Base-by-base conservation (phyloP, 1,140 invertebrate genomes). In the Lasioglossum baleicum region DNA sequence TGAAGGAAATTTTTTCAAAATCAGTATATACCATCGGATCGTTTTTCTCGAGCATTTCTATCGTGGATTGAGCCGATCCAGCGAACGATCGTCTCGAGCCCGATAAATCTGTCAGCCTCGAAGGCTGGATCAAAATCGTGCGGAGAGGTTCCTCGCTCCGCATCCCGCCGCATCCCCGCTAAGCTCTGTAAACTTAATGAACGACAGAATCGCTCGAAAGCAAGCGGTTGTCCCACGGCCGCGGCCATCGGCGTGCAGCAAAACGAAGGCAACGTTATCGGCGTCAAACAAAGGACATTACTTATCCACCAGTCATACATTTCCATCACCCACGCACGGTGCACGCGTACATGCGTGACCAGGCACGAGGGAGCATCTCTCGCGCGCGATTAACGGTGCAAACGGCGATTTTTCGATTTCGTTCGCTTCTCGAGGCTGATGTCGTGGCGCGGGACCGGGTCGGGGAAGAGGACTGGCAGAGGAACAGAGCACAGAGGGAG, bases 371-470 rank as follows among this genome's bases (percentile, higher is more conserved):
- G 72, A 75, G 65, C 58, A 67, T 64, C 83, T 64, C 83, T 70
- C 70, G 81, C 84, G 79, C 80, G 76, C 84, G 84, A 83, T 82
- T 86, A 86, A 86, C 84, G 84, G 84, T 86, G 77, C 78, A 35
- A 65, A 75, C 70, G 56, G 48, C 48, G 73, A 86, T 86, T 86
- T 86, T 86, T 86, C 80, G 80, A 85, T 82, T 84, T 63, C 69
- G 69, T 75, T 79, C 60, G 53, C 72, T 42, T 20, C 71, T 51
- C 61, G 44, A 11, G 44, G 8, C 44, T 13, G 44, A 11, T 48
- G 44, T 11, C 10, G 44, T 11, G 10, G 44, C 10, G 10, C 44
- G 44, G 7, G 42, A 44, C 7, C 42, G 42, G 20, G n/a, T 2
- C 6, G n/a, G 56, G 8, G 20, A 58, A 20, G 20, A n/a, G 5